phyloP scores from a whole-genome alignment of 2,797 vertebrate species.

The Notoglanidium macrostoma region DNA sequence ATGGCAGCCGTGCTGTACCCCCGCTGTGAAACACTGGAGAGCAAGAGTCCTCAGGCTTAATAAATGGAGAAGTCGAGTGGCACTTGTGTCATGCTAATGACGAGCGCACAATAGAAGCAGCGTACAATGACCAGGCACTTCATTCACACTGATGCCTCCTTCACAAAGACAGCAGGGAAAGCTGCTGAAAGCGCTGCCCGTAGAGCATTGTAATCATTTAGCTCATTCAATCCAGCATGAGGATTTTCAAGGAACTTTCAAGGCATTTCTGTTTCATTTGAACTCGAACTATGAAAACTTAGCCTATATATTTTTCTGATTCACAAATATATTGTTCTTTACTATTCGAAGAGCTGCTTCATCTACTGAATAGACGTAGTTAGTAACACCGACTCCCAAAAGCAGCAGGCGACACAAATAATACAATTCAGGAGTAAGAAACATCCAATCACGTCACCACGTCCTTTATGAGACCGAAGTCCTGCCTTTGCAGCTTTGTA shows the following conservation, averaged over 20 bases:
- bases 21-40: slow-evolving; percentile 65
- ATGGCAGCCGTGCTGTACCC: slow-evolving; percentile 88
- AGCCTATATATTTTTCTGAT: not conserved
- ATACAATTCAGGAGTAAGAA: not conserved
- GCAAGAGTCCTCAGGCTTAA: slow-evolving; percentile 90
- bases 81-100: slow-evolving; percentile 99
- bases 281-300: not conserved
- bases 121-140: slow-evolving; percentile 96
- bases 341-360: not conserved
- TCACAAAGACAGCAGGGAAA: slow-evolving; percentile 84
- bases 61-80: slow-evolving; percentile 99
- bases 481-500: not conserved
- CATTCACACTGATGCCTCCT: slow-evolving; percentile 96
- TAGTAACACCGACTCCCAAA: not conserved
- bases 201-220: slow-evolving; percentile 27
- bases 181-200: slow-evolving; percentile 75
- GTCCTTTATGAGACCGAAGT: not conserved
- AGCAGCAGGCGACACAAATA: not conserved
- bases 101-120: slow-evolving; percentile 97
- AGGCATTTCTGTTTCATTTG: slow-evolving; percentile 51
- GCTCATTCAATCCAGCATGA: not conserved
- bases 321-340: not conserved
- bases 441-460: not conserved
- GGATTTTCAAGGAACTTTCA: slow-evolving; percentile 61
- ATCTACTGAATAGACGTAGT: not conserved